phyloP scores from a whole-genome alignment of 2,888 invertebrate species.

The Noctua pronuba region DNA sequence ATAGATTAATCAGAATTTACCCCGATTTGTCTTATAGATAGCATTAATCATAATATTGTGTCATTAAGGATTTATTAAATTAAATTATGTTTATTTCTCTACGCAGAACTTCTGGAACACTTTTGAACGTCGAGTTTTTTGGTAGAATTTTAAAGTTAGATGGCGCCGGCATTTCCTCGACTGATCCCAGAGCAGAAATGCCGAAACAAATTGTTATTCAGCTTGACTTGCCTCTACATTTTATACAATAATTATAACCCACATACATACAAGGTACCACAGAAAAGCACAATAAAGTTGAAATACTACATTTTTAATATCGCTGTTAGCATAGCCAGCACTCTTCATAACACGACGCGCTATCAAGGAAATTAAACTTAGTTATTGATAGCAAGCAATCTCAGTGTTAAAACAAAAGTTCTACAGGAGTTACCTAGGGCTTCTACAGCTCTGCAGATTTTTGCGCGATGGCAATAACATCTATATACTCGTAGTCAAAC shows the following conservation, averaged over 20 bases:
- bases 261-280: neutral
- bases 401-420: conserved; percentile 9
- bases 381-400: conserved; percentile 47
- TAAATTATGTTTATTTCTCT: neutral
- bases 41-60: neutral
- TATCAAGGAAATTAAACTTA: conserved; percentile 37
- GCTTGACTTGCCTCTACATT: neutral
- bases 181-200: neutral
- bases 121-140: neutral
- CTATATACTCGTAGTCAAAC: no score
- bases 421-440: neutral
- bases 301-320: conserved; percentile 35
- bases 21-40: neutral
- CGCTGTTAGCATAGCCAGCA: conserved; percentile 18
- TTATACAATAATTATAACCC: neutral
- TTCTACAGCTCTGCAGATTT: neutral
- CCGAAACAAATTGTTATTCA: neutral
- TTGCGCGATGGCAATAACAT: neutral
- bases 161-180: neutral
- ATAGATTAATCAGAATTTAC: neutral
- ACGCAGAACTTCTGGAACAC: neutral
- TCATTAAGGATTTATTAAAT: neutral
- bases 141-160: neutral
- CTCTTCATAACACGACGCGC: conserved; percentile 9
- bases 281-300: neutral